A percentile compares a stretch with the other conserved stretches of the same genome.
phyloP scores from a whole-genome alignment of 2,888 invertebrate species.

The Periphyllus acericola region DNA sequence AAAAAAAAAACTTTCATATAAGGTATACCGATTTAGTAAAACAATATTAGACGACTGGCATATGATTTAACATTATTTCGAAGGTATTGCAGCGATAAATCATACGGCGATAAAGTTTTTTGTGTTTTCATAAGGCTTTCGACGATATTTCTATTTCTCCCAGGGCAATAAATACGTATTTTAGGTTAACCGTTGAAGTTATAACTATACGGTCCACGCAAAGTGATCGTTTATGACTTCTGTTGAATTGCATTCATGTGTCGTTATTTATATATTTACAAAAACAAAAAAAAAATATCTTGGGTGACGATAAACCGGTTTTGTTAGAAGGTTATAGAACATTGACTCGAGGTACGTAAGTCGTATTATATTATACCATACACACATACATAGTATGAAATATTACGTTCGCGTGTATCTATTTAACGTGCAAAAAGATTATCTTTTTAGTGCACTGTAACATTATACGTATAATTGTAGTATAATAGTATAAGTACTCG shows the following conservation, averaged over 20 bases:
- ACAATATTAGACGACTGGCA: neutral
- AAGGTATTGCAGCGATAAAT: neutral
- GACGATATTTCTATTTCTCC: neutral
- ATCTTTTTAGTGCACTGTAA: neutral
- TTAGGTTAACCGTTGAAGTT: too few relatives aligned
- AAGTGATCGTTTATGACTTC: neutral
- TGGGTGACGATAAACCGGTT: constrained; percentile 49
- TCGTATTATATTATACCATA: neutral
- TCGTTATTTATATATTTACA: neutral
- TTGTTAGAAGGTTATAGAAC: constrained; percentile 44
- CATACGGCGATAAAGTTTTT: neutral
- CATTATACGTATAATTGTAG: neutral
- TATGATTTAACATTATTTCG: neutral
- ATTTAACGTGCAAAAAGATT: neutral
- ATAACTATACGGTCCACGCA: neutral
- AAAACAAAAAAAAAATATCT: constrained; percentile 33
- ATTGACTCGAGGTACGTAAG: constrained; percentile 26
- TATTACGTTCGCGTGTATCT: neutral
- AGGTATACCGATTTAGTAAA: neutral
- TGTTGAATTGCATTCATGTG: neutral
- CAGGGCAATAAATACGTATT: neutral
- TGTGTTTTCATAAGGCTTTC: neutral
- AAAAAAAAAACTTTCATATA: neutral
- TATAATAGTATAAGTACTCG: too few relatives aligned
- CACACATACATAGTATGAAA: neutral